Percentiles rank a stretch among this genome's conserved stretches.
Conservation (phyloP, 2,888 invertebrate species). For the Drosophila sordidula region DNA sequence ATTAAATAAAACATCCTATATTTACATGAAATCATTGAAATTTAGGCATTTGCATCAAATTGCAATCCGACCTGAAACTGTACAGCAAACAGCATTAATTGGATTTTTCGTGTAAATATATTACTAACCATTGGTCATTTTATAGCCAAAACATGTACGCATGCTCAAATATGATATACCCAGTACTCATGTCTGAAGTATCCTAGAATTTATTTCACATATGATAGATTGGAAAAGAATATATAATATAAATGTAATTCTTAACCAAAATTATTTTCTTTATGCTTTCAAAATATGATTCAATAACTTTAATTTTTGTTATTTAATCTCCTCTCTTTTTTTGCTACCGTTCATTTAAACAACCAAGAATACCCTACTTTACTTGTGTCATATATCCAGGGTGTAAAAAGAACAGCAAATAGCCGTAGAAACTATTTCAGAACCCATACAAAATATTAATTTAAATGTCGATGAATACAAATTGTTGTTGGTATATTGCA, state of each 20-base stretch:
- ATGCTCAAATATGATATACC: background rate
- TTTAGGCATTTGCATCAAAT: conserved; percentile 13
- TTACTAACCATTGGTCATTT: conserved; percentile 39
- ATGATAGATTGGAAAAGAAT: no score
- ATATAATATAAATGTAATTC: no score
- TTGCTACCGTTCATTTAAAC: no score
- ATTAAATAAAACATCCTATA: conserved; percentile 11
- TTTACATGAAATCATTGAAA: conserved; percentile 26
- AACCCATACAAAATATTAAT: conserved; percentile 62
- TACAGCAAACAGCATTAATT: conserved; percentile 68
- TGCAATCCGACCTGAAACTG: conserved; percentile 48
- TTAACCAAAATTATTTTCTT: no score
- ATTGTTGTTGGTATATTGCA: conserved; percentile 49
- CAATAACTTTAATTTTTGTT: no score
- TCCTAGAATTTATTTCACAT: no score
- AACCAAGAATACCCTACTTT: background rate
- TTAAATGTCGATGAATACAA: conserved; percentile 60
- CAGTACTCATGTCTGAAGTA: background rate
- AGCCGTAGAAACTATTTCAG: no score
- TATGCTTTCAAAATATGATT: no score
- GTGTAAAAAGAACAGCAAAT: background rate
- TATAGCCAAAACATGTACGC: conserved; percentile 13
- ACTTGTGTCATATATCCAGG: background rate
- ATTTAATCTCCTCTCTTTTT: no score
- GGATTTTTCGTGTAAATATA: conserved; percentile 53